Base-by-base conservation (phyloP, 2,113 vertebrate species). In the Poicephalus gulielmi region DNA sequence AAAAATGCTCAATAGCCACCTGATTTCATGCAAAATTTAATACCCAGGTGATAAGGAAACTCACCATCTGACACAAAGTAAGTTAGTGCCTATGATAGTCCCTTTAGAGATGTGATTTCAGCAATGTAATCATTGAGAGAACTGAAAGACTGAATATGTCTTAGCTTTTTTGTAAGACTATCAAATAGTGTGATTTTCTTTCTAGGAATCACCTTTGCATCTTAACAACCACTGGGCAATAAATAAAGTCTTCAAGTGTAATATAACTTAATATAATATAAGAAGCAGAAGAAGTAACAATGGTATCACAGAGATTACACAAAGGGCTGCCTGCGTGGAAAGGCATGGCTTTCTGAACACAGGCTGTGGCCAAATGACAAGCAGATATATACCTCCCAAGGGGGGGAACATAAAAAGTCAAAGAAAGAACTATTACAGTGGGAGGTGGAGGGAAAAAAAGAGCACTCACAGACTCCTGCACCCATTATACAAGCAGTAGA, bases 251-350 rank as follows among this genome's bases (percentile, higher is more conserved):
- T 43, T 46, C 0, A 6, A 25, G 7, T 37, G 16, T 47, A 62
- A 43, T 31, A 11, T 12, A 39, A 35, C 16, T 39, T n/a, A 37
- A 24, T 23, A 37, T 20, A 47, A 66, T 7, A 25, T 9, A 24
- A 41, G 23, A 59, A 63, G 9, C 24, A 63, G 30, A 7, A 63
- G 17, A 10, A 50, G 5, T 31, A 83, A 24, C 17, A n/a, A 20
- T 35, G 20, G 6, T 47, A 17, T 39, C 23, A 28, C 28, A 20
- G 33, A 73, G 49, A 47, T 18, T 46, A n/a, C 17, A 67, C 8
- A 7, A 49, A n/a, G 22, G 17, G 7, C 35, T 57, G 18, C 12
- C 30, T 1, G 0, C 1, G 1, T 50, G 47, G 80, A 24, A 37
- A 75, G 28, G 18, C 47, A 23, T 1, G 5, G 11, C 35, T 73